Conservation (phyloP, 2,888 invertebrate species). For the Drosophila leonis region DNA sequence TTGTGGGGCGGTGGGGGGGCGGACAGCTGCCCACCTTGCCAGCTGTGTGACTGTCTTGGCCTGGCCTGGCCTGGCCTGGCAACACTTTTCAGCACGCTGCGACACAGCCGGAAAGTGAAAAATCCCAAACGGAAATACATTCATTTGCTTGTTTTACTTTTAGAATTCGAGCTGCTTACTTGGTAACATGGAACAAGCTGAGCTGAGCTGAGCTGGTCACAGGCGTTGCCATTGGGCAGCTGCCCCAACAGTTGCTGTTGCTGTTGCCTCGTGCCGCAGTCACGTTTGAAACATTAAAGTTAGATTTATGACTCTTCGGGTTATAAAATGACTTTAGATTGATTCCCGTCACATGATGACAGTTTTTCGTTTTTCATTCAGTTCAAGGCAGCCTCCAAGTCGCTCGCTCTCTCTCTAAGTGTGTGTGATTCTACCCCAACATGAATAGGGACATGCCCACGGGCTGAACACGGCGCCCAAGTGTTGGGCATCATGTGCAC, state of each 20-base stretch:
- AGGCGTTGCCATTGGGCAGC: constrained; percentile 33
- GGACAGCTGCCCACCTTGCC: constrained; percentile 38
- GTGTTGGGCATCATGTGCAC: constrained; percentile 71
- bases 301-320: constrained; percentile 85
- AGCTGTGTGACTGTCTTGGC: constrained; percentile 41
- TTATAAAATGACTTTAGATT: constrained; percentile 84
- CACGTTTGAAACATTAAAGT: constrained; percentile 84
- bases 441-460: constrained; percentile 38
- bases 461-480: constrained; percentile 39
- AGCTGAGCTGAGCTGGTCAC: constrained; percentile 32
- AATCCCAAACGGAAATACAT: constrained; percentile 83
- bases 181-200: constrained; percentile 9
- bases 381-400: constrained; percentile 41
- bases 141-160: constrained; percentile 82
- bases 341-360: constrained; percentile 84
- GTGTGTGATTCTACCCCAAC: constrained; percentile 22
- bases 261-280: constrained; percentile 74
- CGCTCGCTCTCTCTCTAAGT: background rate
- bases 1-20: constrained; percentile 10
- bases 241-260: constrained; percentile 3
- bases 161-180: constrained; percentile 67
- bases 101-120: constrained; percentile 79
- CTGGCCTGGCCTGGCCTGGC: constrained; percentile 25
- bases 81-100: constrained; percentile 63
- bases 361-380: constrained; percentile 74